phyloP scores from a whole-genome alignment of 2,888 invertebrate species.

The Nymphalis urticae region DNA sequence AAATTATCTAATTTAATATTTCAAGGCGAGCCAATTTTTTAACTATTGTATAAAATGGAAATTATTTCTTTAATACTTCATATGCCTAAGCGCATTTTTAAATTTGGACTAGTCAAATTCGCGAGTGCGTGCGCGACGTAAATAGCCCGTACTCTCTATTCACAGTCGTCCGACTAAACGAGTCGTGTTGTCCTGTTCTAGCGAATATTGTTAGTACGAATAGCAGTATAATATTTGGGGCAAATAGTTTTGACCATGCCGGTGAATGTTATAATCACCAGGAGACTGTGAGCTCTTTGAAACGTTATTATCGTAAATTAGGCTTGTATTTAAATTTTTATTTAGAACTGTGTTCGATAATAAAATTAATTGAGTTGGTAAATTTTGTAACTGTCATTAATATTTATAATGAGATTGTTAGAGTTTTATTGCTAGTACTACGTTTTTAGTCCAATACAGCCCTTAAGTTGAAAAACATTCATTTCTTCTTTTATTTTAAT shows the following conservation, averaged over 20 bases:
- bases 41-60: neutral
- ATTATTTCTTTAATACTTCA: neutral
- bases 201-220: conserved; percentile 37
- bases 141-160: conserved; percentile 52
- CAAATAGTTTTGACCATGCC: conserved; percentile 37
- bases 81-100: conserved; percentile 16
- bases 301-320: neutral
- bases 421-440: neutral
- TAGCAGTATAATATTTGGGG: conserved; percentile 37
- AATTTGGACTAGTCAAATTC: conserved; percentile 46
- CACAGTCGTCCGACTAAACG: conserved; percentile 33
- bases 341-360: neutral
- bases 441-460: too few species aligned
- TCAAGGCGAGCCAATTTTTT: too few species aligned
- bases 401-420: conserved; percentile 19
- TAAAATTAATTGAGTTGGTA: neutral
- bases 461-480: neutral
- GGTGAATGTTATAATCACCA: conserved; percentile 25
- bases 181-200: conserved; percentile 39
- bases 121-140: conserved; percentile 53
- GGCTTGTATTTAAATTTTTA: neutral
- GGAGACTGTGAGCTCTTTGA: conserved; percentile 10
- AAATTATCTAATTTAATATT: neutral
- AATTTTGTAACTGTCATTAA: conserved; percentile 13
- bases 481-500: too few species aligned